Conservation (phyloP, 92 coral and sea anemone genomes). For the Muricea muricata region DNA sequence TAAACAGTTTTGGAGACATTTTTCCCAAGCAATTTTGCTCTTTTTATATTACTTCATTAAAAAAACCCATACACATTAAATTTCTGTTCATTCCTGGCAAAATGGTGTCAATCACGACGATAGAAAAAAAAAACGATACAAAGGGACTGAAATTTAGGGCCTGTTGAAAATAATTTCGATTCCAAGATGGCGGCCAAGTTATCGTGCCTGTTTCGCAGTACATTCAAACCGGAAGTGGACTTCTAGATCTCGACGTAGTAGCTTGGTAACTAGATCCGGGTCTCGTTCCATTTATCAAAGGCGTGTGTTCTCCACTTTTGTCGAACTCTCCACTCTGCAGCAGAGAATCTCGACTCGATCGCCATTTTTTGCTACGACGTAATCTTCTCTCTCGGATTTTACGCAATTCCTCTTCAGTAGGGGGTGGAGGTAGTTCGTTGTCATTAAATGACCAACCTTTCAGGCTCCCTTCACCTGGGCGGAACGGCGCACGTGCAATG, state of each 20-base stretch:
- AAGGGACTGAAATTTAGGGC: no score
- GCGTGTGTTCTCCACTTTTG: background rate
- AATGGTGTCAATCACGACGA: no score
- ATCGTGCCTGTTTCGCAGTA: no score
- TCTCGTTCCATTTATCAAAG: background rate
- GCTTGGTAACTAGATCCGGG: background rate
- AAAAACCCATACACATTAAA: no score
- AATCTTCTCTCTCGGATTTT: constrained; percentile 63
- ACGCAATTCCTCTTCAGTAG: constrained; percentile 67
- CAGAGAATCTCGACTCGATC: no score
- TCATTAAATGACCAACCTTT: constrained; percentile 77
- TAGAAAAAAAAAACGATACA: no score
- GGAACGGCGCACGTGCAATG: constrained; percentile 97
- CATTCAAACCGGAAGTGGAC: constrained; percentile 26
- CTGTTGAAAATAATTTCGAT: no score
- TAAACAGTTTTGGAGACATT: no score
- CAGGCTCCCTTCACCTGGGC: constrained; percentile 73
- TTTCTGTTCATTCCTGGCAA: no score
- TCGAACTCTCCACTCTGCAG: background rate
- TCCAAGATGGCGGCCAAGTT: no score
- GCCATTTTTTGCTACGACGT: constrained; percentile 22
- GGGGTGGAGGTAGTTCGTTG: constrained; percentile 71
- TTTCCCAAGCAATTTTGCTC: no score
- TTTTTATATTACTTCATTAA: no score
- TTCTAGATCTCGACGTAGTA: background rate